Percentiles rank a stretch among this genome's conserved stretches.
These are phyloP conservation scores for Apis mellifera DNA, from an alignment of 1,140 invertebrate genomes.

Conservation along the genomic window Amel_HAv3.1 CM009941.2:14022001-14022500, in stretches of 20 bases:
- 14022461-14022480: slow-evolving; percentile 84
- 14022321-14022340: slow-evolving; percentile 85
- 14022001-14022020: too few species aligned
- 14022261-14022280: slow-evolving; percentile 89
- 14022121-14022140: too few species aligned
- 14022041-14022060: too few species aligned
- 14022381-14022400: slow-evolving; percentile 87
- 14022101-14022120: too few species aligned
- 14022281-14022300: slow-evolving; percentile 87
- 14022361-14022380: slow-evolving; percentile 85
- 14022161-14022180: slow-evolving; percentile 85
- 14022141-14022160: slow-evolving; percentile 83
- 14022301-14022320: slow-evolving; percentile 86
- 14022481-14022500: slow-evolving; percentile 87
- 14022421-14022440: slow-evolving; percentile 91
- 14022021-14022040: too few species aligned
- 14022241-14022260: slow-evolving; percentile 90
- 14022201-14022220: slow-evolving; percentile 85
- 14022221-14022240: slow-evolving; percentile 88
- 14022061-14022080: too few species aligned
- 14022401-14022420: slow-evolving; percentile 91
- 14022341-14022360: slow-evolving; percentile 84
- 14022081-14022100: too few species aligned
- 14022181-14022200: slow-evolving; percentile 91
- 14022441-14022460: slow-evolving; percentile 86